Evolutionary conservation across 2,797 vertebrate species (phyloP).

Genomic region (Malacoraja senta): DNA sequence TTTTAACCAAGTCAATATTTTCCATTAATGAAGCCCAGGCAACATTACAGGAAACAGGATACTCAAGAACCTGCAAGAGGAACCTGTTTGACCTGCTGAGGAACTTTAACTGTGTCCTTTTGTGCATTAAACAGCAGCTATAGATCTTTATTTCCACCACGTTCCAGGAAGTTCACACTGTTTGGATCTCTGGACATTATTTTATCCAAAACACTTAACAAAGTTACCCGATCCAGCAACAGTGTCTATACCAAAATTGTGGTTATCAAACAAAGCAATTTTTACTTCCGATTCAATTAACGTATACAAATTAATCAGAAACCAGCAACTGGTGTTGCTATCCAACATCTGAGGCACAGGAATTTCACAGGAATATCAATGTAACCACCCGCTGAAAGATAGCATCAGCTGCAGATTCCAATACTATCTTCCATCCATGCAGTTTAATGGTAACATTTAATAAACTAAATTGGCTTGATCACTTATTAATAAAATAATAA

Average conservation of each 20-base stretch:
- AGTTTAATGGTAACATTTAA: not conserved
- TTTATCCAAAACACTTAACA: not conserved
- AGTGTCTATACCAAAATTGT: not conserved
- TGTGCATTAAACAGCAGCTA: no score
- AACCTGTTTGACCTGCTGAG: no score
- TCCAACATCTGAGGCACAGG: not conserved
- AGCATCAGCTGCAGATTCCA: not conserved
- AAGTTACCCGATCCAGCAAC: not conserved
- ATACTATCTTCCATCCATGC: not conserved
- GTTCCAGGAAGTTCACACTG: not conserved
- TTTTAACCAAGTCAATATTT: not conserved
- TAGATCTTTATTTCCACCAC: not conserved
- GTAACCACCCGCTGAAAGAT: not conserved
- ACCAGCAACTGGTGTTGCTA: not conserved
- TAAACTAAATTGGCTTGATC: no score
- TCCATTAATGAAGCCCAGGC: not conserved
- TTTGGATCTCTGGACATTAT: not conserved
- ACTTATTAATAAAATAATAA: not conserved
- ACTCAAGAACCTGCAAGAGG: no score
- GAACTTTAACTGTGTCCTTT: no score
- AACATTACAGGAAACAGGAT: not conserved
- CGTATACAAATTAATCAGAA: not conserved
- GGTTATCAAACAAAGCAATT: not conserved
- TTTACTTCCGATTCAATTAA: not conserved
- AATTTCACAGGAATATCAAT: not conserved